Evolutionary conservation across 2,797 vertebrate genomes (phyloP).

Genomic region (Threskiornis aethiopicus): DNA sequence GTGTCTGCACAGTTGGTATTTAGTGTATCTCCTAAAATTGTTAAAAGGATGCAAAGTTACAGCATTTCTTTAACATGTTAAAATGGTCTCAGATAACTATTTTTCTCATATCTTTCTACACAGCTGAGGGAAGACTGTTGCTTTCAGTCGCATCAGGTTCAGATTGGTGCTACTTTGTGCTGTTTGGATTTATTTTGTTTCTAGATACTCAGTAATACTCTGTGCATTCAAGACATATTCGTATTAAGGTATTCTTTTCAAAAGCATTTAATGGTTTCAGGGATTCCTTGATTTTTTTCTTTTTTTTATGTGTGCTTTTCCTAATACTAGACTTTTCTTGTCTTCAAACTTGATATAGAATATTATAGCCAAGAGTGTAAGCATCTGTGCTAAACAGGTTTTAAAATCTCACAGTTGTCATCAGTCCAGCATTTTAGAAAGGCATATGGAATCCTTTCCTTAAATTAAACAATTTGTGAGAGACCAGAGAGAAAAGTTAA

Average conservation of each 20-base stretch:
- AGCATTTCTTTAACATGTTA: not conserved
- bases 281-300: not conserved
- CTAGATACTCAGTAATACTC: not conserved
- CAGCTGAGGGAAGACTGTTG: not conserved
- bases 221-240: not conserved
- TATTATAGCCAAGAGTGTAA: not conserved
- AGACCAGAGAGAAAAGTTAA: not conserved
- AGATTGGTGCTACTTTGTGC: not conserved
- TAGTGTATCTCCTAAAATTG: not conserved
- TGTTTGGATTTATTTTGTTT: not conserved
- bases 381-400: not conserved
- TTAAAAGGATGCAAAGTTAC: not conserved
- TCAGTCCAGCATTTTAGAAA: not conserved
- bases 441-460: not conserved
- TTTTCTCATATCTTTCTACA: not conserved
- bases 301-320: not conserved
- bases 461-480: not conserved
- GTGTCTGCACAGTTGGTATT: not conserved
- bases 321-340: not conserved
- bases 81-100: not conserved
- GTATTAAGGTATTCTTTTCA: not conserved
- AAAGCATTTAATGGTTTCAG: not conserved
- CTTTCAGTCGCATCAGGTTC: not conserved
- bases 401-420: not conserved
- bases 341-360: not conserved